A percentile compares a stretch with the other conserved stretches of the same genome.
These are phyloP conservation scores for Pimpla rufipes DNA, from an alignment of 2,888 invertebrate species.

Conservation along the genomic window DNA sequence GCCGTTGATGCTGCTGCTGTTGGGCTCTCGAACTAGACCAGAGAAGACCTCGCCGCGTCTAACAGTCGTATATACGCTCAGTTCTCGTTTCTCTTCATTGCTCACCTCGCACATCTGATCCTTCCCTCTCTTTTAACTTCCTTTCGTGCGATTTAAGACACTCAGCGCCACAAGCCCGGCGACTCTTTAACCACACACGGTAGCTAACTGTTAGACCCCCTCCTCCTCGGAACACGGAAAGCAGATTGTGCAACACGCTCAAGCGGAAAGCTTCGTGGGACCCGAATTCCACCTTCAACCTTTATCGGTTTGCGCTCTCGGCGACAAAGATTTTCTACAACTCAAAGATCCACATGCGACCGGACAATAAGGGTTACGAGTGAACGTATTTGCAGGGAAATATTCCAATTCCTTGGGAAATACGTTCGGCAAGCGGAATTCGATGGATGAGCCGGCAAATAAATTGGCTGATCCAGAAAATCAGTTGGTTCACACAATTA, in stretches of 20 bases:
- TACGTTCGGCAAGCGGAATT: too few relatives aligned
- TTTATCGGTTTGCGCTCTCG: conserved; percentile 39
- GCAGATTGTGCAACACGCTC: conserved; percentile 53
- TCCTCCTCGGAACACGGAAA: conserved; percentile 56
- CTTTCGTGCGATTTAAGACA: conserved; percentile 53
- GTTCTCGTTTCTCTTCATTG: conserved; percentile 21
- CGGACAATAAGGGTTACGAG: too few relatives aligned
- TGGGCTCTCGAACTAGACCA: conserved; percentile 58
- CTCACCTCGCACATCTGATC: conserved; percentile 14
- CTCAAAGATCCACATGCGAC: background rate
- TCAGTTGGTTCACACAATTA: too few relatives aligned
- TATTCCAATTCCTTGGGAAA: too few relatives aligned
- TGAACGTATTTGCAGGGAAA: too few relatives aligned
- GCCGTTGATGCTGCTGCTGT: conserved; percentile 30
- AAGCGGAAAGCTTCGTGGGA: conserved; percentile 34
- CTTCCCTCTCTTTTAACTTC: conserved; percentile 21
- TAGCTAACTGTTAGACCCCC: conserved; percentile 52
- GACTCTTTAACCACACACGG: conserved; percentile 52
- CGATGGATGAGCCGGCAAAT: too few relatives aligned
- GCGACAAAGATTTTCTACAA: conserved; percentile 22
- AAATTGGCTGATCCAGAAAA: too few relatives aligned
- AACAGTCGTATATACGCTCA: conserved; percentile 56
- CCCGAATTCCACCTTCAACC: conserved; percentile 8
- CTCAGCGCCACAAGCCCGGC: conserved; percentile 38
- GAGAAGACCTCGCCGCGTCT: conserved; percentile 42